phyloP scores from a whole-genome alignment of 1,140 invertebrate genomes.

The Luehdorfia chinensis region DNA sequence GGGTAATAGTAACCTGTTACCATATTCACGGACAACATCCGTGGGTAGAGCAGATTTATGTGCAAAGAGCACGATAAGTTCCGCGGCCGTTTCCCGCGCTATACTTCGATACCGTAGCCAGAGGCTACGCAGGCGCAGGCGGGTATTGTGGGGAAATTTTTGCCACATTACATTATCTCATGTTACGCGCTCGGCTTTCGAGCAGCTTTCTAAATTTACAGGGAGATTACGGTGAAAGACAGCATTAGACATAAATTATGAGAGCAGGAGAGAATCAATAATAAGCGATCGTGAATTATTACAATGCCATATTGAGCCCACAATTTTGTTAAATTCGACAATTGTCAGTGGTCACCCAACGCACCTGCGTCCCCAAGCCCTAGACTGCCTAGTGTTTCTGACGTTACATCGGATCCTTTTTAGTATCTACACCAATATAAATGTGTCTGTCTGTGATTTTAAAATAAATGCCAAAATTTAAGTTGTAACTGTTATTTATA shows the following conservation, averaged over 20 bases:
- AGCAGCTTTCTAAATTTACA: constrained; percentile 60
- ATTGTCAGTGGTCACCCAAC: no score
- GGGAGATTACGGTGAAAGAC: constrained; percentile 46
- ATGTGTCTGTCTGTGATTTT: no score
- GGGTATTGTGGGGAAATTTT: constrained; percentile 58
- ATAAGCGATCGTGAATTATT: background rate
- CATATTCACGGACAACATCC: no score
- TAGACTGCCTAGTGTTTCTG: no score
- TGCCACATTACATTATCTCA: constrained; percentile 59
- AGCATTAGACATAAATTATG: constrained; percentile 7
- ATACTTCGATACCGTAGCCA: constrained; percentile 17
- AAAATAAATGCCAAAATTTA: no score
- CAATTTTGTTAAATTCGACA: no score
- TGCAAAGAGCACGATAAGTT: background rate
- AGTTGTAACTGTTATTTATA: no score
- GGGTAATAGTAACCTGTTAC: no score
- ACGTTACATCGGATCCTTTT: no score
- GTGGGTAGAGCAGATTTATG: constrained; percentile 11
- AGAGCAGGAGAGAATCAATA: background rate
- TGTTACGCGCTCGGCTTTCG: constrained; percentile 55
- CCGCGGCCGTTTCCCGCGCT: constrained; percentile 10
- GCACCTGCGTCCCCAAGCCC: no score
- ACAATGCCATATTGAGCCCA: no score
- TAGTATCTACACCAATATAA: no score
- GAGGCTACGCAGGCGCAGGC: constrained; percentile 26